A percentile compares a stretch with the other conserved stretches of the same genome.
Conservation (phyloP, 92 coral and sea anemone species). For the Micromussa lordhowensis region DNA sequence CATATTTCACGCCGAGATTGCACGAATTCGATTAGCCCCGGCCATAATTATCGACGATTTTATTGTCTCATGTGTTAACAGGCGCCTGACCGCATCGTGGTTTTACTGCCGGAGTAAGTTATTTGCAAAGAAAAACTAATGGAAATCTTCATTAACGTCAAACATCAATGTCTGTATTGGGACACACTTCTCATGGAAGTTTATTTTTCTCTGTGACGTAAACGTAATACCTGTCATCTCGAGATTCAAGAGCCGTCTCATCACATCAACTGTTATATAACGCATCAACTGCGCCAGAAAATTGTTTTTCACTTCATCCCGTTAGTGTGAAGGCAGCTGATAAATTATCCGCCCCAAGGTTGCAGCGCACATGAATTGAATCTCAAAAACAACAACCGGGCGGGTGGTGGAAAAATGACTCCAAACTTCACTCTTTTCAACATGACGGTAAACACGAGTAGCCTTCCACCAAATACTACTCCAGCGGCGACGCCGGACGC, state of each 20-base stretch:
- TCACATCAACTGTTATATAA: conserved; percentile 12
- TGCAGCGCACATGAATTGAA: not conserved
- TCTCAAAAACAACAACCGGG: not conserved
- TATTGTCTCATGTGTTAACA: not conserved
- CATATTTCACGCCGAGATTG: not conserved
- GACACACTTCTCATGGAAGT: not conserved
- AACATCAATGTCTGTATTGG: not conserved
- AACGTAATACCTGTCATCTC: conserved; percentile 12
- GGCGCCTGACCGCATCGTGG: not conserved
- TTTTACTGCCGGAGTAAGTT: not conserved
- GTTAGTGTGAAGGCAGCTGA: conserved; percentile 22
- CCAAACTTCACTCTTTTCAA: not conserved
- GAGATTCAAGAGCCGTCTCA: not conserved
- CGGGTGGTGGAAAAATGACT: too few relatives aligned
- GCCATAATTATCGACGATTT: too few relatives aligned
- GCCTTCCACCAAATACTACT: not conserved
- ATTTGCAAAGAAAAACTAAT: not conserved
- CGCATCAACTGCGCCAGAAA: conserved; percentile 7
- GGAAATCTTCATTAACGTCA: conserved; percentile 10
- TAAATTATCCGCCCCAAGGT: not conserved
- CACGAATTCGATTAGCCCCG: not conserved
- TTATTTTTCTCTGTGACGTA: not conserved
- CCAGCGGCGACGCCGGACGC: not conserved
- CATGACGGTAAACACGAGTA: not conserved
- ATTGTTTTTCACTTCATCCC: conserved; percentile 14